Evolutionary conservation across 2,888 invertebrate genomes (phyloP), one percentile per base, ranked within the genome.

Genomic region (Tiliacea aurago): DNA sequence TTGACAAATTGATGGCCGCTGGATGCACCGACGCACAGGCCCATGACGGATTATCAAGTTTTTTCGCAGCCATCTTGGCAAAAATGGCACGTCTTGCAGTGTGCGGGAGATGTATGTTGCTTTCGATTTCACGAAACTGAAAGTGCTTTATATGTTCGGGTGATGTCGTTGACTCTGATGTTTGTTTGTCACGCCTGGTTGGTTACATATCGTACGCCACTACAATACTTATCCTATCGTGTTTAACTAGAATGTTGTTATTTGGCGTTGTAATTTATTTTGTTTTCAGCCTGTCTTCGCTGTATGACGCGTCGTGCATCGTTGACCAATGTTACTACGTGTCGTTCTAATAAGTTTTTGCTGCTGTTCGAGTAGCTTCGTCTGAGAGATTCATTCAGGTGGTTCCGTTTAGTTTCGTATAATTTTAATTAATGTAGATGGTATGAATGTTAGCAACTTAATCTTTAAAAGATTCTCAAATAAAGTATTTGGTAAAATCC

Each of bases 61-160:
- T 93, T 94, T 94, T 93, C 90, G 89, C 89, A 90, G 92, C 92
- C 91, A 92, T 93, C 91, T 94, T 93, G 86, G 94, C 92, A 85
- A 94, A 95, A 95, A 94, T 94, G 91, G 92, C 91, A 90, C 91
- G 89, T 87, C 87, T 91, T 89, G 89, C 89, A 89, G 82, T 88
- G 89, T 89, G 90, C 92, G 88, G 91, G 92, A 93, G 93, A 93
- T 92, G 91, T 94, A 90, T 93, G 91, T 89, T 81, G 93, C 95
- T 96, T 95, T 96, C 96, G 91, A 93, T 96, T 95, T 95, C 94
- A 92, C 91, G 95, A 96, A 96, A 96, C 94, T 92, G 95, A 96
- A 95, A 96, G 96, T 94, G 92, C 86, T 89, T 90, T 91, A 90
- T 94, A 94, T 94, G 96, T 96, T 95, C 94, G 95, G 95, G 92